phyloP scores from a whole-genome alignment of 2,888 invertebrate genomes.

The Uloborus plumipes region DNA sequence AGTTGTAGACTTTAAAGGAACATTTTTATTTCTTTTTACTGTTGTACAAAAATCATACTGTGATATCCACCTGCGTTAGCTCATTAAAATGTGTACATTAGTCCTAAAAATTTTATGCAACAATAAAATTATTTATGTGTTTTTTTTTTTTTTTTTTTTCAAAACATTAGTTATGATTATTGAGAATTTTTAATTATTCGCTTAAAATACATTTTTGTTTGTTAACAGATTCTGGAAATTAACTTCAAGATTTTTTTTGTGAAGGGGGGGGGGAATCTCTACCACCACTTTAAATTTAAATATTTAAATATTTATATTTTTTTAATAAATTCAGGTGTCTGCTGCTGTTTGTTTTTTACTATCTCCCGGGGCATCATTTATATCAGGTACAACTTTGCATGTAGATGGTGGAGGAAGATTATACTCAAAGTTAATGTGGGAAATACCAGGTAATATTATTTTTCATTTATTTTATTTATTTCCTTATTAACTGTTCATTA shows the following conservation, averaged over 20 bases:
- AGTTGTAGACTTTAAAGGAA: too few species aligned
- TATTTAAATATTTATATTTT: too few species aligned
- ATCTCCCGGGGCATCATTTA: conserved; percentile 73
- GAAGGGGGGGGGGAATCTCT: too few species aligned
- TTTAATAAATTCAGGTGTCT: conserved; percentile 69
- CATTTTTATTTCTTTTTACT: too few species aligned
- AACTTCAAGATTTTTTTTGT: too few species aligned
- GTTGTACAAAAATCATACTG: too few species aligned
- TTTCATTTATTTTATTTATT: not conserved
- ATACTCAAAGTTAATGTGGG: conserved; percentile 68
- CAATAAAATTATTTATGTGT: not conserved
- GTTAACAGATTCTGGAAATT: too few species aligned
- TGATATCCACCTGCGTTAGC: too few species aligned
- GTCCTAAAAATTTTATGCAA: not conserved
- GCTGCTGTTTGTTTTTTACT: conserved; percentile 73
- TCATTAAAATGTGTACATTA: too few species aligned
- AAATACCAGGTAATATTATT: conserved; percentile 45
- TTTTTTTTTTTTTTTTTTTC: not conserved
- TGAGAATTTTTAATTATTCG: conserved; percentile 1
- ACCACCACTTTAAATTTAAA: too few species aligned
- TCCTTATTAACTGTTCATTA: too few species aligned
- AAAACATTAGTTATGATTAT: not conserved
- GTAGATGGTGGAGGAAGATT: conserved; percentile 73
- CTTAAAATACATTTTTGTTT: too few species aligned
- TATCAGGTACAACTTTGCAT: conserved; percentile 72